Conservation (phyloP, 2,888 invertebrate species). For the Amphiduros pacificus region DNA sequence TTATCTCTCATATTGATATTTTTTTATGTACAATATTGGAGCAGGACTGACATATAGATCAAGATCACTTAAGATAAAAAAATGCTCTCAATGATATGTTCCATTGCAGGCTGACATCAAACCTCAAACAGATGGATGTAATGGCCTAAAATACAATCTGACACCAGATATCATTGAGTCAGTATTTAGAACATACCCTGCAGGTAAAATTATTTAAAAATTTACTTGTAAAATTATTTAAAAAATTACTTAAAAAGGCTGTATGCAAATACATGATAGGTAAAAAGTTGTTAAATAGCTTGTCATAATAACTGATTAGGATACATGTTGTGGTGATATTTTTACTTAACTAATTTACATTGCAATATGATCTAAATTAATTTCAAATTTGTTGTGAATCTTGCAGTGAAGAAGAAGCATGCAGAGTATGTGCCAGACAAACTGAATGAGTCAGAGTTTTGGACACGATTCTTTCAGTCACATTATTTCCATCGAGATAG, state of each 20-base stretch:
- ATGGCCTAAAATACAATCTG: slow-evolving; percentile 94
- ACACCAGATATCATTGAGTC: slow-evolving; percentile 96
- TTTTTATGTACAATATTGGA: too few species aligned
- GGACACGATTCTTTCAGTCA: slow-evolving; percentile 99
- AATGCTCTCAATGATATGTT: too few species aligned
- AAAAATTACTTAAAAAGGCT: too few species aligned
- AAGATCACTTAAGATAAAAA: too few species aligned
- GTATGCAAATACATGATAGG: too few species aligned
- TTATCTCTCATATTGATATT: too few species aligned
- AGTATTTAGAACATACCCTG: slow-evolving; percentile 98
- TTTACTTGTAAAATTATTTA: not conserved
- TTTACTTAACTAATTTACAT: too few species aligned
- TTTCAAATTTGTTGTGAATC: not conserved
- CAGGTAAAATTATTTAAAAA: slow-evolving; percentile 60
- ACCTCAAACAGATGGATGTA: slow-evolving; percentile 94
- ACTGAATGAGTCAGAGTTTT: slow-evolving; percentile 94
- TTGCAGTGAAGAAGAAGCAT: slow-evolving; percentile 87
- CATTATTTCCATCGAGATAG: slow-evolving; percentile 87
- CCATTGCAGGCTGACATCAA: slow-evolving; percentile 82
- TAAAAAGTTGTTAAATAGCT: too few species aligned
- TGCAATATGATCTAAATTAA: not conserved
- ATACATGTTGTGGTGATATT: too few species aligned
- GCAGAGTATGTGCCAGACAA: slow-evolving; percentile 93
- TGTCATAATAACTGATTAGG: too few species aligned
- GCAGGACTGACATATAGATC: too few species aligned